Base-by-base conservation (phyloP, 1,140 invertebrate species). In the Luehdorfia chinensis region DNA sequence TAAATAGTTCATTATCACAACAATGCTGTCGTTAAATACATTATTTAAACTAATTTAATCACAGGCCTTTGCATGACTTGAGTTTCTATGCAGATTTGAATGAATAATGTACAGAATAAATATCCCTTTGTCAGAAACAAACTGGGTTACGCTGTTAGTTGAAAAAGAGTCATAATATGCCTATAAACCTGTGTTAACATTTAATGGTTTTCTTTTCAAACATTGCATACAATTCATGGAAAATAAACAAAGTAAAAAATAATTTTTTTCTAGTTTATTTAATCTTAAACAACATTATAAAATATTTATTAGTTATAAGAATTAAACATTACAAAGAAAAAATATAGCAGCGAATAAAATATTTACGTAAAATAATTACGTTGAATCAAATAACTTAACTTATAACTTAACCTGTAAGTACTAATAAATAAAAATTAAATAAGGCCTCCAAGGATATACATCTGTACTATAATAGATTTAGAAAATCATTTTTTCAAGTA, bases 1-100 rank as follows among this genome's bases (percentile, higher is more conserved):
- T 69, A 71, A 67, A 73, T 76, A 37, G 47, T 51, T 68, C 71
- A 78, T 81, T 75, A 81, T 50, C 67, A 78, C 73, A 59, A 81
- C 73, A 66, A 79, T 70, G 56, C 16, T 47, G 37, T 47, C 39
- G 62, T 76, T 43, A 66, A 73, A 75, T 78, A 55, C 54, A 72
- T 80, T 78, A 76, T 79, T 79, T 71, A 83, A 78, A 59, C 8
- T 43, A 43, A 43, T 14, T 28, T 28, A n/a, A 43, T 43, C 39
- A 15, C 25, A 28, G 28, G 13, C 11, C 25, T 15, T 1, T 28
- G 25, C 39, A 43, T 43, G 25, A 28, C 23, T 43, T 16, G 28
- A 43, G 25, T 43, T 43, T 43, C 39, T 43, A 30, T 43, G 25
- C 39, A 23, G 36, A 39, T 39, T 39, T 43, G 4, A 28, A 43